Percentiles rank a stretch among this genome's conserved stretches.
phyloP scores from a whole-genome alignment of 2,888 invertebrate genomes.

The Epsilonema sp. region DNA sequence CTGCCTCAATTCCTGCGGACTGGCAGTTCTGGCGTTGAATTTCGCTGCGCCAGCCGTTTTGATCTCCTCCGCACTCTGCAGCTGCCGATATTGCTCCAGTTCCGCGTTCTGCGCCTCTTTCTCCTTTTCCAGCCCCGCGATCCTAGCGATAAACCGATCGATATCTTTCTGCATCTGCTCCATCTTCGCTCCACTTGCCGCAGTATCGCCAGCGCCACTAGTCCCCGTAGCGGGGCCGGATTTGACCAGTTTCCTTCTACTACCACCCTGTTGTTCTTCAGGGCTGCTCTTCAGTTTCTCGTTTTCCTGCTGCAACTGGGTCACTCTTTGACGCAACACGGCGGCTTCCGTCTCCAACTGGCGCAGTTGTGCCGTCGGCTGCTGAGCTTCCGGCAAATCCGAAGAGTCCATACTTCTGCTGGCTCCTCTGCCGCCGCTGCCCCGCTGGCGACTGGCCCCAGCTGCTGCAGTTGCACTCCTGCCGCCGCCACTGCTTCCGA shows the following conservation, averaged over 20 bases:
- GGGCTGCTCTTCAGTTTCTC: slow-evolving; percentile 37
- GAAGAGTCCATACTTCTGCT: not conserved
- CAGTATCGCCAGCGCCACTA: no score
- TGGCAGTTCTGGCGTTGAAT: slow-evolving; percentile 39
- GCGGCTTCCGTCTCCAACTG: slow-evolving; percentile 57
- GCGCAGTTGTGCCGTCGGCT: slow-evolving; percentile 49
- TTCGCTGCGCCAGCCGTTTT: slow-evolving; percentile 39
- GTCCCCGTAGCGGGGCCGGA: no score
- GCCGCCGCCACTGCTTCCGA: slow-evolving; percentile 11
- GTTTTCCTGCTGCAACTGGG: slow-evolving; percentile 47
- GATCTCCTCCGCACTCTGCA: no score
- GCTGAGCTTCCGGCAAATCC: slow-evolving; percentile 4
- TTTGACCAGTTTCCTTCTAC: slow-evolving; percentile 14
- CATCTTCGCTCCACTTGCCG: no score
- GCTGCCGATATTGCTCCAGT: slow-evolving; percentile 45
- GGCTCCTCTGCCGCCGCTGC: slow-evolving; percentile 11
- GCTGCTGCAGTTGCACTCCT: not conserved
- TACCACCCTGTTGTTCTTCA: slow-evolving; percentile 13
- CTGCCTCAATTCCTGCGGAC: slow-evolving; percentile 38
- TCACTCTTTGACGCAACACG: slow-evolving; percentile 43
- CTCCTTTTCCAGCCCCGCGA: slow-evolving; percentile 13
- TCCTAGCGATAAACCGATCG: slow-evolving; percentile 8
- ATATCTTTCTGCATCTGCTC: slow-evolving; percentile 12
- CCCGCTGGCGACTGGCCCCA: not conserved
- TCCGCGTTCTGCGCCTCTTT: slow-evolving; percentile 40